Percentiles rank a stretch among this genome's conserved stretches.
Evolutionary conservation across 2,797 vertebrate species (phyloP).

Genomic region (Discoglossus pictus): DNA sequence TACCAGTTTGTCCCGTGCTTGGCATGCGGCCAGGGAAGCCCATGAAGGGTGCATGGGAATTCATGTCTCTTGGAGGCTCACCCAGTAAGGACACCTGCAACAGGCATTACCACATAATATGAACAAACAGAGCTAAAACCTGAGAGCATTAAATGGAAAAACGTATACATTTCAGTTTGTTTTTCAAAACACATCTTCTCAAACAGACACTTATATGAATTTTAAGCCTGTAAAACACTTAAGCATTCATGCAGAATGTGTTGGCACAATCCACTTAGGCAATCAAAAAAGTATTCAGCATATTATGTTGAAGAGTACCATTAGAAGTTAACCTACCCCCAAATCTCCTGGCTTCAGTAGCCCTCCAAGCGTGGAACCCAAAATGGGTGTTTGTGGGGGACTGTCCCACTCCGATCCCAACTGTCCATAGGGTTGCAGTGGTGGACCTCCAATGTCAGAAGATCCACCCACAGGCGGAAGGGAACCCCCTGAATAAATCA

Average conservation of each 20-base stretch:
- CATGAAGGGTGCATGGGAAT: conserved; percentile 76
- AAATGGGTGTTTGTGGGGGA: conserved; percentile 72
- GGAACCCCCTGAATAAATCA: conserved; percentile 51
- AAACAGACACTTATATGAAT: too few species aligned
- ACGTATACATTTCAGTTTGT: too few species aligned
- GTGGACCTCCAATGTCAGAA: conserved; percentile 68
- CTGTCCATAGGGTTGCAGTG: conserved; percentile 62
- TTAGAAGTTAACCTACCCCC: conserved; percentile 54
- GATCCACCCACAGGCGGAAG: conserved; percentile 69
- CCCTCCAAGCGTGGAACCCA: conserved; percentile 72
- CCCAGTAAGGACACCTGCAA: conserved; percentile 80
- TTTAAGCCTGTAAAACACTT: too few species aligned
- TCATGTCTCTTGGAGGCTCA: conserved; percentile 82
- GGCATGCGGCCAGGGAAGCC: conserved; percentile 72
- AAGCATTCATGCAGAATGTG: too few species aligned
- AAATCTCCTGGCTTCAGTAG: conserved; percentile 60
- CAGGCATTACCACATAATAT: too few species aligned
- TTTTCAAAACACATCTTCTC: too few species aligned
- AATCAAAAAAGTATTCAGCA: too few species aligned
- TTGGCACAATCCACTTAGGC: too few species aligned
- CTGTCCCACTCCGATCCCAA: conserved; percentile 73
- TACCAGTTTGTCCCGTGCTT: conserved; percentile 59
- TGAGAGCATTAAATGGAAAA: too few species aligned
- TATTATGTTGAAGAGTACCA: too few species aligned
- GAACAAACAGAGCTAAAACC: too few species aligned